A percentile compares a stretch with the other conserved stretches of the same genome.
phyloP scores from a whole-genome alignment of 2,797 vertebrate genomes.

The Phoebastria nigripes region DNA sequence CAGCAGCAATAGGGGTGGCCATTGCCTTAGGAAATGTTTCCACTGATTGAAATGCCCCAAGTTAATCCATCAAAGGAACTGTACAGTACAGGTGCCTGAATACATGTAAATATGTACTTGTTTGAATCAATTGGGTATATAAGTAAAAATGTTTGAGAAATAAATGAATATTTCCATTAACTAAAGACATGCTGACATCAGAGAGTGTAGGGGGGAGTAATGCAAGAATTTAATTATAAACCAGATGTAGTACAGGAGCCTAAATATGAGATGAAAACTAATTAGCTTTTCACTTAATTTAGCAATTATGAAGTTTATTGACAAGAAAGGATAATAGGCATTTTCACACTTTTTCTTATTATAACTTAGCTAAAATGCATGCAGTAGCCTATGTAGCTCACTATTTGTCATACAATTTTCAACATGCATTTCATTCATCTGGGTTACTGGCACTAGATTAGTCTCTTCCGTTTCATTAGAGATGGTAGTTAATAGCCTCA shows the following conservation, averaged over 20 bases:
- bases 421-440: not conserved
- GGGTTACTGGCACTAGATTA: not conserved
- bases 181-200: not conserved
- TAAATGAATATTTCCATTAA: not conserved
- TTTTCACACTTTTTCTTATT: not conserved
- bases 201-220: not conserved
- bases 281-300: not conserved
- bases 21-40: not conserved
- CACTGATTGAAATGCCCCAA: not conserved
- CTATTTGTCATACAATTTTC: not conserved
- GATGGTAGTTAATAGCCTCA: not conserved
- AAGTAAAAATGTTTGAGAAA: not conserved
- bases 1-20: not conserved
- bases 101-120: not conserved
- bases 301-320: not conserved
- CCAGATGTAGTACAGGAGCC: not conserved
- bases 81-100: not conserved
- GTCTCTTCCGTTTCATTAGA: not conserved
- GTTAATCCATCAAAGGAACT: not conserved
- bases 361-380: not conserved
- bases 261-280: not conserved
- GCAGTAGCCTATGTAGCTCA: not conserved
- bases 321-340: not conserved
- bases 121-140: not conserved
- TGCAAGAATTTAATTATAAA: not conserved